Evolutionary conservation across 2,888 invertebrate genomes (phyloP), one percentile per base, ranked within the genome.

Genomic region (Bombylius discolor): DNA sequence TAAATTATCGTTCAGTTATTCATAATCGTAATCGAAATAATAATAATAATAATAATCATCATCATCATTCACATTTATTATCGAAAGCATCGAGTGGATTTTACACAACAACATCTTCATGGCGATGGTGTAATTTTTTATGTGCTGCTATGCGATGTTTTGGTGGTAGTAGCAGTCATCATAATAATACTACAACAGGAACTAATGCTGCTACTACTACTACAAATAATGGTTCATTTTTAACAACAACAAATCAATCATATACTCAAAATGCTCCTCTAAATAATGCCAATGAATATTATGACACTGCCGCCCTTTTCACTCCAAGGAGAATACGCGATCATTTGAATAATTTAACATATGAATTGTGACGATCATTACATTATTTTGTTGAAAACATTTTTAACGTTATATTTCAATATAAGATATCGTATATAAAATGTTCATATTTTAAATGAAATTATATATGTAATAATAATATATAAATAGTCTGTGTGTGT

Each of bases 101-200:
- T 53, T 70, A 70, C 52, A 49, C 33, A 5, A 14, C 57, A 44
- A 69, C 71, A 52, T 64, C 68, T 12, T 70, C 71, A 33, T 73
- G 73, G 72, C 68, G 72, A 49, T 73, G 73, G 72, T 73, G 73
- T 55, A 69, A 67, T 5, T 61, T 73, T 1, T 65, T 73, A 12
- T 73, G 73, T 61, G 70, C 73, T n/a, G 73, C 73, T n/a, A 72
- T 73, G 70, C 70, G 72, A 42, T 73, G 73, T 55, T 73, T 73
- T 62, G 71, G 72, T 42, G 68, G 68, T 46, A 45, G 5, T 9
- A 44, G 44, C n/a, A 66, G 68, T 5, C 64, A 64, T 8, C 63
- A 51, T 36, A 49, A 39, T 8, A 57, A 50, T 45, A 32, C 56
- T 51, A 68, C 69, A 36, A 36, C 34, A 36, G 8, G 8, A 5